These are phyloP conservation scores for Toxotes lorentzi DNA, from an alignment of 2,797 vertebrate genomes.

Conservation along the genomic window DNA sequence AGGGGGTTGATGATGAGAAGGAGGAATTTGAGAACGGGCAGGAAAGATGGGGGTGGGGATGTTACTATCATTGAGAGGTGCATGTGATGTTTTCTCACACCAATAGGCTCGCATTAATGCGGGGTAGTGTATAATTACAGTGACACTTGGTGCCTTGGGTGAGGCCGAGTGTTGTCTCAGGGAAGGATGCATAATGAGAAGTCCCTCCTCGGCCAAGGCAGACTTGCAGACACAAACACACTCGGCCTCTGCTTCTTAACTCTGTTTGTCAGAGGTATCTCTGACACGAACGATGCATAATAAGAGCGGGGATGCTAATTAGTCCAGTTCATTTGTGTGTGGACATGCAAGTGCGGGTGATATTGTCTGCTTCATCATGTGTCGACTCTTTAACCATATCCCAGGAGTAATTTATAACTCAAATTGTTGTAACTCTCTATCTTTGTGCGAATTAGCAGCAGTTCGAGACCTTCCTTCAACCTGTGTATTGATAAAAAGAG, in stretches of 20 bases:
- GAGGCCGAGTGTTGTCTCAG: slow-evolving; percentile 61
- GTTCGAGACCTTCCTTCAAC: slow-evolving; percentile 22
- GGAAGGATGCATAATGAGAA: slow-evolving; percentile 65
- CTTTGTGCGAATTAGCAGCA: slow-evolving; percentile 42
- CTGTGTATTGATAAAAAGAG: not conserved
- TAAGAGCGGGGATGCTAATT: slow-evolving; percentile 60
- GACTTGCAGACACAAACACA: slow-evolving; percentile 45
- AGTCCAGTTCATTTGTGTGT: slow-evolving; percentile 48
- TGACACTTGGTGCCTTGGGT: slow-evolving; percentile 68
- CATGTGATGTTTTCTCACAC: slow-evolving; percentile 52
- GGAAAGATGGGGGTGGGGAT: slow-evolving; percentile 16
- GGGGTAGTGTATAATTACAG: slow-evolving; percentile 68
- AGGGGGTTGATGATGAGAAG: slow-evolving; percentile 30
- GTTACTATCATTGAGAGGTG: slow-evolving; percentile 38
- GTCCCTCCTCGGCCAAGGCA: slow-evolving; percentile 33
- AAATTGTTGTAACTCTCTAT: slow-evolving; percentile 24
- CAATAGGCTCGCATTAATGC: slow-evolving; percentile 49
- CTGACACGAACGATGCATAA: slow-evolving; percentile 33
- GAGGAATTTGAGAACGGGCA: slow-evolving; percentile 19
- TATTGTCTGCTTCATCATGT: slow-evolving; percentile 28
- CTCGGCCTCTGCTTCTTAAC: slow-evolving; percentile 35
- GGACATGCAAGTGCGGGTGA: slow-evolving; percentile 1
- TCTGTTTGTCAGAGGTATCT: slow-evolving; percentile 53
- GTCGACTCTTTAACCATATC: slow-evolving; percentile 32
- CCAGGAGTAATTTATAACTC: slow-evolving; percentile 23